phyloP scores from a whole-genome alignment of 2,888 invertebrate species.

The Drosophila sordidula region DNA sequence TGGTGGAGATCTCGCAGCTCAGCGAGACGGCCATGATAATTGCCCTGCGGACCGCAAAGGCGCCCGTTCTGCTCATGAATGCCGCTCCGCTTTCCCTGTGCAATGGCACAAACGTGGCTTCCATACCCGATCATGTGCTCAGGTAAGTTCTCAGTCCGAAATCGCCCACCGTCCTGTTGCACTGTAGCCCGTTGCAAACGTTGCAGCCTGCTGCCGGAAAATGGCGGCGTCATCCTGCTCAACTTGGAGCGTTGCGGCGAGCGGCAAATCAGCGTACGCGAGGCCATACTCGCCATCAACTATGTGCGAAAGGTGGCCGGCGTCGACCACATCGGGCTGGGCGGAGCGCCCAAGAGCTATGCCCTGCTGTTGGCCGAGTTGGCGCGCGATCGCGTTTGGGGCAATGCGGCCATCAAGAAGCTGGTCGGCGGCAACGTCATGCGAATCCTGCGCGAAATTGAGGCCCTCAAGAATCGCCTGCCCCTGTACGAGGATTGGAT shows the following conservation, averaged over 20 bases:
- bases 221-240: constrained; percentile 88
- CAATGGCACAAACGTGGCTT: constrained; percentile 89
- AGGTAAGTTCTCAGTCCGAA: constrained; percentile 62
- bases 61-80: constrained; percentile 89
- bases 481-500: constrained; percentile 87
- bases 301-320: constrained; percentile 88
- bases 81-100: constrained; percentile 88
- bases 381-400: constrained; percentile 87
- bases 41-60: constrained; percentile 87
- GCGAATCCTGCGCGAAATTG: constrained; percentile 86
- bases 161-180: neutral
- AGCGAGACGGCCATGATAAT: constrained; percentile 88
- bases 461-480: constrained; percentile 84
- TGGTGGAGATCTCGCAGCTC: constrained; percentile 89
- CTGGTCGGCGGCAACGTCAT: constrained; percentile 87
- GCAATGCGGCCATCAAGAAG: constrained; percentile 87
- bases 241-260: constrained; percentile 87
- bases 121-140: constrained; percentile 93
- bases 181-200: neutral
- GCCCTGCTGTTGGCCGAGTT: constrained; percentile 88
- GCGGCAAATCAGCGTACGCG: constrained; percentile 82
- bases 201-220: constrained; percentile 84
- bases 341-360: constrained; percentile 86
- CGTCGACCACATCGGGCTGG: constrained; percentile 89
- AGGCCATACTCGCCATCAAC: constrained; percentile 87